Evolutionary conservation across 37 sponge, comb jelly and placozoan species (phyloP), one percentile per base, ranked within the genome.

Genomic region (Amphimedon queenslandica): DNA sequence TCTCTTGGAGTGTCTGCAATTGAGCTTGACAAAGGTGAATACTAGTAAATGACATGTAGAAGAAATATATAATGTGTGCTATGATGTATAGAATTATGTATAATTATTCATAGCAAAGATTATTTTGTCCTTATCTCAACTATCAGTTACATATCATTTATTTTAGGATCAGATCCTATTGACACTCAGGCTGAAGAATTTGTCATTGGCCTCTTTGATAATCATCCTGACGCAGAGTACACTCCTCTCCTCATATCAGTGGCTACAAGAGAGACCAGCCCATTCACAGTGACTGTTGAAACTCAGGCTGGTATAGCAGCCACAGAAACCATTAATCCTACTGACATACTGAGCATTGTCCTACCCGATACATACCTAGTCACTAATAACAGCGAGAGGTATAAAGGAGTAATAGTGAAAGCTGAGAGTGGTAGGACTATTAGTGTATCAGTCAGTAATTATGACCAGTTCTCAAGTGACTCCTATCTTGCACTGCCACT

Each of bases 331-430:
- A 25, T 60, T n/a, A 60, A 25, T 11, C 61, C 61, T 25, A 60
- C 5, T 11, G 27, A 11, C 5, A 25, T 13, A 6, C 8, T 25
- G 5, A 60, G 27, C 5, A n/a, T 60, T n/a, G 5, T 25, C 21
- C 23, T 69, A 6, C 42, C 70, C 5, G 24, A 38, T 41, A 25
- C 2, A 2, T 24, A 21, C 39, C 10, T 6, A 36, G 42, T 69
- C 28, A 40, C 39, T 1, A 69, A 6, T 13, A n/a, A n/a, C 41
- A 41, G 8, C 20, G 36, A 69, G 28, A 1, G 40, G 2, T 24
- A 69, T 11, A 69, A 69, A 69, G 70, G 70, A 21, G 39, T 69
- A 4, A 24, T 2, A 38, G 20, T 69, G 2, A 69, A 33, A 24
- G 70, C 70, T 38, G 70, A 69, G 2, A 11, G 39, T 1, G 70